Conservation (phyloP, 2,888 invertebrate species). For the Galeruca laticollis region DNA sequence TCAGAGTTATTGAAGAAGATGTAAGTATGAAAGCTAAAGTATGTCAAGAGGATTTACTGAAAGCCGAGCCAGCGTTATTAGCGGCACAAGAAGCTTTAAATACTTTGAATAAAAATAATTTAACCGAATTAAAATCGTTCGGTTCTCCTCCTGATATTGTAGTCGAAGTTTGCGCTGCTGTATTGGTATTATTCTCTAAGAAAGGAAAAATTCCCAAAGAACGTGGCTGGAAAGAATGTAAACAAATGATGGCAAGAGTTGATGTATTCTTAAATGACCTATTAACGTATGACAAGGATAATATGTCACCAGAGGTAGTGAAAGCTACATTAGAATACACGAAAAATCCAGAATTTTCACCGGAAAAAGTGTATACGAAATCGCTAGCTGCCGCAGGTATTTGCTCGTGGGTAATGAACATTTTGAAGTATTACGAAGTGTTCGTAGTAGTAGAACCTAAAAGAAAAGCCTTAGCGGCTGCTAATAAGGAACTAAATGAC, state of each 20-base stretch:
- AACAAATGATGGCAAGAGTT: constrained; percentile 90
- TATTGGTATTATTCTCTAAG: constrained; percentile 85
- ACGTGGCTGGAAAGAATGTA: constrained; percentile 91
- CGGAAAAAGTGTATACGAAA: constrained; percentile 85
- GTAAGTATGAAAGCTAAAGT: constrained; percentile 86
- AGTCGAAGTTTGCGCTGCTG: constrained; percentile 87
- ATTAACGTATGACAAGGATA: constrained; percentile 92
- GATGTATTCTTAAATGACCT: constrained; percentile 88
- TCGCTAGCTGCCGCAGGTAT: constrained; percentile 93
- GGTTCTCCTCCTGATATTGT: constrained; percentile 92
- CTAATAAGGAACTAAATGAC: constrained; percentile 85
- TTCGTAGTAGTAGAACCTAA: constrained; percentile 94
- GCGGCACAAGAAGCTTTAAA: constrained; percentile 93
- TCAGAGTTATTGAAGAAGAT: constrained; percentile 88
- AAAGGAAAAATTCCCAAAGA: constrained; percentile 92
- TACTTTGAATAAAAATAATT: constrained; percentile 91
- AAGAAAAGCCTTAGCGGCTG: constrained; percentile 84
- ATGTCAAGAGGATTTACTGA: constrained; percentile 89
- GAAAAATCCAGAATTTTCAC: constrained; percentile 83
- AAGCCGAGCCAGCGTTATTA: constrained; percentile 90
- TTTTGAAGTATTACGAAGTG: constrained; percentile 89
- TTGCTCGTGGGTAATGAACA: constrained; percentile 95
- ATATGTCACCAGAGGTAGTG: constrained; percentile 88
- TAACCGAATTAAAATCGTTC: constrained; percentile 95
- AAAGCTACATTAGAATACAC: constrained; percentile 79